Base-by-base conservation (phyloP, 2,888 invertebrate species). In the Elegia similella region DNA sequence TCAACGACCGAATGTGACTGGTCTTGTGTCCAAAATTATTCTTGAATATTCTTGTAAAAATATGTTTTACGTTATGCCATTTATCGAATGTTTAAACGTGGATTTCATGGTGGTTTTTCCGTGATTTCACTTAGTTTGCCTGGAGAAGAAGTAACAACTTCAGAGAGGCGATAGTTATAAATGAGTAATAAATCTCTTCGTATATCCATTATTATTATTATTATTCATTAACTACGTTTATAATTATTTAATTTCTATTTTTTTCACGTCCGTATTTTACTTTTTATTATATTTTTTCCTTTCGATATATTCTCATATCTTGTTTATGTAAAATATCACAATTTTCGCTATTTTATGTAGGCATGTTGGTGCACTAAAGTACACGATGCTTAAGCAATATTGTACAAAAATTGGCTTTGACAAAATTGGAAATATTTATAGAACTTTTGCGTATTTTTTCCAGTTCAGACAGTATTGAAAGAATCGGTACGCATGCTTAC, bases 121-220 rank as follows among this genome's bases (percentile, higher is more conserved):
- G 78, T 80, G 78, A 82, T 76, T 82, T 83, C 80, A 78, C 72
- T 80, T 86, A 96, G 96, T 96, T 95, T 94, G 96, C 96, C 94
- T 97, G 98, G 98, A 96, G 96, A 94, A 95, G 96, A 95, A 97
- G 97, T 95, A 95, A 96, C 93, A 95, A 97, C 96, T 98, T 98
- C 97, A 96, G 95, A 95, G 96, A 97, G 94, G 97, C 97, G 93
- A 96, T 97, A 93, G 95, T 96, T 94, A 94, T 94, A 93, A 95
- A 95, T 93, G 95, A 96, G 95, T 95, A 95, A 95, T 92, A 87
- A 89, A 87, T 87, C 84, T 91, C 88, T 92, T 84, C 84, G 82
- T 92, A 87, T 85, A 85, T 82, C 80, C 80, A 86, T 86, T 88
- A 86, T 86, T 84, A 81, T 86, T 88, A 86, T 78, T 84, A 84